A percentile compares a stretch with the other conserved stretches of the same genome.
These are phyloP conservation scores for Camponotus fellah DNA, from an alignment of 2,888 invertebrate genomes.

Conservation along the genomic window DNA sequence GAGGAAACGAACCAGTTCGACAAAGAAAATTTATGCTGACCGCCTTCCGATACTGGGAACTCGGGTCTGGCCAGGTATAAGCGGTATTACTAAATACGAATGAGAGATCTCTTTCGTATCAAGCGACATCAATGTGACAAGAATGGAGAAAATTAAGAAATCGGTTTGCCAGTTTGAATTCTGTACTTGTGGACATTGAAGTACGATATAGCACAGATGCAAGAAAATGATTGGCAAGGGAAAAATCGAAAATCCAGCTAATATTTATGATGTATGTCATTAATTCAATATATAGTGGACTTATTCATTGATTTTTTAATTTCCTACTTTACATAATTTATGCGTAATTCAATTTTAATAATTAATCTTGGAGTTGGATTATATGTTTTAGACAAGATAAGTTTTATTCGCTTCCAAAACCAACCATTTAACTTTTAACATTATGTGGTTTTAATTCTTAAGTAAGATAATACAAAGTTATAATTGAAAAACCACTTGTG, in stretches of 20 bases:
- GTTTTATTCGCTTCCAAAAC: background rate
- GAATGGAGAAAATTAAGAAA: slow-evolving; percentile 60
- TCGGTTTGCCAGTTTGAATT: slow-evolving; percentile 42
- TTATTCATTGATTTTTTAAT: background rate
- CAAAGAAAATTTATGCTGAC: slow-evolving; percentile 63
- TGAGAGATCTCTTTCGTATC: background rate
- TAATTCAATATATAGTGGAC: background rate
- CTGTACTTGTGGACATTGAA: background rate
- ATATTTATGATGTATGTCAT: background rate
- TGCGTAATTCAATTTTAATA: too few relatives aligned
- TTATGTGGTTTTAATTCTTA: background rate
- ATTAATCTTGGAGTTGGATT: background rate
- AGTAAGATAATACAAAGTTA: background rate
- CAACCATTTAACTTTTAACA: background rate
- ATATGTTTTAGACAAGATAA: background rate
- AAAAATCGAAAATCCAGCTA: slow-evolving; percentile 6
- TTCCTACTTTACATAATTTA: background rate
- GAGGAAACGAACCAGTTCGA: slow-evolving; percentile 54
- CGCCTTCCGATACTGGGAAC: slow-evolving; percentile 60
- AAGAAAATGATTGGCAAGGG: slow-evolving; percentile 3
- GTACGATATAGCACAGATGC: background rate
- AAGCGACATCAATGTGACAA: background rate
- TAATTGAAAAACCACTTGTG: background rate
- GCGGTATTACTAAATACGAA: slow-evolving; percentile 38
- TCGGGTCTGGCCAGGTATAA: slow-evolving; percentile 22